These are phyloP conservation scores for Abrostola triplasia DNA, from an alignment of 2,888 invertebrate genomes.

Conservation along the genomic window DNA sequence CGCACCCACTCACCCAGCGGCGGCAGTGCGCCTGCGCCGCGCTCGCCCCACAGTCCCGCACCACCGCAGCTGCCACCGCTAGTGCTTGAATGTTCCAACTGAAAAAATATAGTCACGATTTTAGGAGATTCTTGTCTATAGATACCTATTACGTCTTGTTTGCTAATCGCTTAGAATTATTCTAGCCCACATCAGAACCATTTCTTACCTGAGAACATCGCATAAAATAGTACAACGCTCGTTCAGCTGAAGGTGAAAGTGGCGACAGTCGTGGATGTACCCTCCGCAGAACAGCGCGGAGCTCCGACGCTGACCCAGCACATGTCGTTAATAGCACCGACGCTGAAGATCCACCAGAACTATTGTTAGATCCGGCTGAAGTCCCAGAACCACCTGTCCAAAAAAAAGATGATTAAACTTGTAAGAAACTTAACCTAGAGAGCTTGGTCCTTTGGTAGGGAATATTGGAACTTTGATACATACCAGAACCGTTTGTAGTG, in stretches of 20 bases:
- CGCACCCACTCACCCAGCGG: slow-evolving; percentile 97
- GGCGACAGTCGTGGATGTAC: slow-evolving; percentile 87
- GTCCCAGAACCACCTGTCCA: slow-evolving; percentile 67
- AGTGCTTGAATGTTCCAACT: slow-evolving; percentile 90
- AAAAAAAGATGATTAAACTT: background rate
- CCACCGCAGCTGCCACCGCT: slow-evolving; percentile 72
- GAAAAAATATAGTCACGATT: slow-evolving; percentile 21
- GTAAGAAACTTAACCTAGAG: background rate
- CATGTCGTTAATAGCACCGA: slow-evolving; percentile 93
- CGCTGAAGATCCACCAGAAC: slow-evolving; percentile 68
- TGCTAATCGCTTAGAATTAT: too few relatives aligned
- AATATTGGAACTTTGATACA: slow-evolving; percentile 6
- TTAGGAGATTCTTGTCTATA: background rate
- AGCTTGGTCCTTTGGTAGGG: background rate
- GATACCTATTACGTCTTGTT: too few relatives aligned
- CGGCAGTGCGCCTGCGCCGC: slow-evolving; percentile 95
- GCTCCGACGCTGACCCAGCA: slow-evolving; percentile 94
- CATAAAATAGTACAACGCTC: slow-evolving; percentile 97
- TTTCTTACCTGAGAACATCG: slow-evolving; percentile 92
- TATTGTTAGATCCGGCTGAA: slow-evolving; percentile 71
- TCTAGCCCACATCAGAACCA: too few relatives aligned
- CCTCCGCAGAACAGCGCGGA: slow-evolving; percentile 92
- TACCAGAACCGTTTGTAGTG: slow-evolving; percentile 84
- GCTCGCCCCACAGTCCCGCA: slow-evolving; percentile 92
- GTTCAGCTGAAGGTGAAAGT: slow-evolving; percentile 91